Base-by-base conservation (phyloP, 2,797 vertebrate genomes). In the Cynopterus sphinx region DNA sequence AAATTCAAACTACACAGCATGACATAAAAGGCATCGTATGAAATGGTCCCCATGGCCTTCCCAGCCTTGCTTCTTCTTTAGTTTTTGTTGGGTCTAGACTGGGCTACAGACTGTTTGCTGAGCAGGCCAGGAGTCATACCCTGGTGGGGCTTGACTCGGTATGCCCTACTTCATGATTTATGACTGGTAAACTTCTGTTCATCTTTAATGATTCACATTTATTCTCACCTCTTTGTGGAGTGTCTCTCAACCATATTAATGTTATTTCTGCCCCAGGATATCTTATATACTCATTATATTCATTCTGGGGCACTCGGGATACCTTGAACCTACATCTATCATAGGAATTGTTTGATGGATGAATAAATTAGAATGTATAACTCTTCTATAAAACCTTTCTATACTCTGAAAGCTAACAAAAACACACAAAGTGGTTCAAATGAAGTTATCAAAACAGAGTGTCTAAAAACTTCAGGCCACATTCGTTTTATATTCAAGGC, bases 321-420 rank as follows among this genome's bases (percentile, higher is more conserved):
- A 67, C 70, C 87, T 26, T 84, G 67, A 93, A 87, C 79, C 59
- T 93, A 65, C 59, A 91, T 79, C 43, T 91, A 59, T 65, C 63
- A 41, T n/a, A 70, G 59, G 49, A 78, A 86, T 68, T 92, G 22
- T 86, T 63, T 92, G 73, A 87, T 92, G n/a, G 33, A 86, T 96
- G 77, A 95, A 90, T 90, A 31, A 77, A 88, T 95, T 81, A 84
- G 53, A 84, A 87, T 94, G 15, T 8, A 84, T 81, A 91, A 93
- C 67, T 93, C 67, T 84, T 87, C 31, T 81, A 89, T 83, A 84
- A 96, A 94, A 87, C 31, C 43, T n/a, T 33, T 61, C 55, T 75
- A 41, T 75, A 68, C 19, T 85, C 43, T 88, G 55, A 82, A 82
- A 95, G 65, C 33, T 71, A 89, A n/a, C 43, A 68, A 87, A 75